Conservation (phyloP, 2,888 invertebrate genomes). For the Tortrix viridana region DNA sequence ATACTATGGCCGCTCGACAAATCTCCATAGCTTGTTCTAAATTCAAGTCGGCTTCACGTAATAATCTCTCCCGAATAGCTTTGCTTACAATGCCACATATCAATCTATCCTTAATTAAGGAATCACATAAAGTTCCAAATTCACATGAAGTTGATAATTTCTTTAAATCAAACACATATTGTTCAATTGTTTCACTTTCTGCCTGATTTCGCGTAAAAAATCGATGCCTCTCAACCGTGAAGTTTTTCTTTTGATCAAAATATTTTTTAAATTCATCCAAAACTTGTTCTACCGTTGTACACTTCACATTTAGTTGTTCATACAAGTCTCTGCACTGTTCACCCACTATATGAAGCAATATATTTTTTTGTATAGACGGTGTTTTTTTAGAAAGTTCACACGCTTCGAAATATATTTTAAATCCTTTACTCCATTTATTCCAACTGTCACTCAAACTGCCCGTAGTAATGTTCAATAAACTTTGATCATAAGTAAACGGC, state of each 20-base stretch:
- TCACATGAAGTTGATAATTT: conserved; percentile 13
- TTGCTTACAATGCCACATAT: conserved; percentile 10
- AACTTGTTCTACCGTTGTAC: background rate
- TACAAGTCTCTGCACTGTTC: conserved; percentile 18
- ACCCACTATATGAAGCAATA: conserved; percentile 10
- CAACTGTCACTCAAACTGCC: conserved; percentile 16
- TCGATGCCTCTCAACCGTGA: conserved; percentile 15
- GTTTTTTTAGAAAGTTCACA: conserved; percentile 9
- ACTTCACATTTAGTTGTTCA: conserved; percentile 7
- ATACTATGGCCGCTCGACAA: conserved; percentile 3
- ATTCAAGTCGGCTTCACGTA: conserved; percentile 15
- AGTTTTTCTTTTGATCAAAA: conserved; percentile 9
- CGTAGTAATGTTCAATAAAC: conserved; percentile 5
- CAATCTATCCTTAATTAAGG: conserved; percentile 7
- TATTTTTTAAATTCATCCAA: background rate
- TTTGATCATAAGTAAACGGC: conserved; percentile 10
- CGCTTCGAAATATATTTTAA: conserved; percentile 15
- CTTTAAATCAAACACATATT: conserved; percentile 11
- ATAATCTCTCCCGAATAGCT: conserved; percentile 10
- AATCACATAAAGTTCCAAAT: conserved; percentile 9
- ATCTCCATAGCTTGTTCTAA: conserved; percentile 19
- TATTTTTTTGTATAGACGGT: background rate
- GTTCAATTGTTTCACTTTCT: conserved; percentile 19
- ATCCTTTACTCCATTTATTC: conserved; percentile 19
- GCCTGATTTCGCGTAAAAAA: too few relatives aligned